A percentile compares a stretch with the other conserved stretches of the same genome.
phyloP scores from a whole-genome alignment of 2,797 vertebrate genomes.

The Euphonia xanthogaster region DNA sequence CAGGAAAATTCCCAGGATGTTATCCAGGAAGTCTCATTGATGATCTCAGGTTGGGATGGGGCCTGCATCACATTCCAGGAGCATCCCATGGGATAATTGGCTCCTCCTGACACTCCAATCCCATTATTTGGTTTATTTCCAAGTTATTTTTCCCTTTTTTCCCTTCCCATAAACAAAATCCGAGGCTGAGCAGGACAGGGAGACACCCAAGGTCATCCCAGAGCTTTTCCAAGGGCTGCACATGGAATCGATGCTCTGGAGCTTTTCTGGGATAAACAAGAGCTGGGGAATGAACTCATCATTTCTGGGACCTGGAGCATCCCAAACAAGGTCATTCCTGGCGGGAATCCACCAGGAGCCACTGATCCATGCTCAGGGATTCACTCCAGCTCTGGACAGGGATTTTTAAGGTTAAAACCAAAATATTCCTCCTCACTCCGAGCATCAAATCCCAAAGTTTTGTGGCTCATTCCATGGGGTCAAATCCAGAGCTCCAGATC shows the following conservation, averaged over 20 bases:
- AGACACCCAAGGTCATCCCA: neutral
- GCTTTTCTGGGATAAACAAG: neutral
- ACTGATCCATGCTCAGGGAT: accelerated
- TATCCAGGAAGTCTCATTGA: accelerated
- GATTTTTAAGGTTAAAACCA: neutral
- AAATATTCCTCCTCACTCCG: neutral
- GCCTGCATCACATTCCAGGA: neutral
- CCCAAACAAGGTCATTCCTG: neutral
- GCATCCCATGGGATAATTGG: neutral
- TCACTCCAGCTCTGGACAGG: accelerated
- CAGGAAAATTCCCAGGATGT: neutral
- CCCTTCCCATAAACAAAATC: neutral
- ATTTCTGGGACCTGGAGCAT: neutral
- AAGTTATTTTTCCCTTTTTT: neutral
- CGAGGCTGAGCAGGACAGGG: neutral
- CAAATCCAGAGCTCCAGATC: neutral
- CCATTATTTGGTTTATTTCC: neutral
- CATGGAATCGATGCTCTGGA: accelerated
- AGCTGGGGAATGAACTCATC: neutral
- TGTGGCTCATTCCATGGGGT: neutral
- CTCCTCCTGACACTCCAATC: accelerated
- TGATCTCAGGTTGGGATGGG: neutral
- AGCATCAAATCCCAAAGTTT: neutral
- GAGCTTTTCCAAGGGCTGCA: neutral
- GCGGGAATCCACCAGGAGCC: neutral